Conservation (phyloP, 2,797 vertebrate genomes). For the Anabacerthia variegaticeps region DNA sequence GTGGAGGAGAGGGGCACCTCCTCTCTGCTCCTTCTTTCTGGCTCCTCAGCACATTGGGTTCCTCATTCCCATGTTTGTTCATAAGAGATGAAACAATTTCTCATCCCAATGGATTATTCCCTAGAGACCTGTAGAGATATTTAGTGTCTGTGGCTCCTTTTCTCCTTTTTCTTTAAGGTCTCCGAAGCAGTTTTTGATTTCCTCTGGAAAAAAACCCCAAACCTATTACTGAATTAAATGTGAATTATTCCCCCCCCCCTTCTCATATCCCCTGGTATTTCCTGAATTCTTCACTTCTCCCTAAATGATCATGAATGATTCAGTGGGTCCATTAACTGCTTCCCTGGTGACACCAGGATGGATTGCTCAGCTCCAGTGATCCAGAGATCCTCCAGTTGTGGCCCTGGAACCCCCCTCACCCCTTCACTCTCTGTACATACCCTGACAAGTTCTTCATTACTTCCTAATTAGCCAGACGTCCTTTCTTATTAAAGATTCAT, state of each 20-base stretch:
- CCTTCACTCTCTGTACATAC: not conserved
- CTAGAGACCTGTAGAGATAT: not conserved
- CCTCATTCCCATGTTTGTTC: no score
- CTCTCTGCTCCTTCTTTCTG: no score
- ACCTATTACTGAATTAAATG: not conserved
- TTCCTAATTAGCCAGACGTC: not conserved
- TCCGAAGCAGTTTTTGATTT: not conserved
- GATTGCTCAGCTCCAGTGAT: not conserved
- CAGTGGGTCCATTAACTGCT: not conserved
- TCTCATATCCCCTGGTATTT: not conserved
- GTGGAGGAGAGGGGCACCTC: no score
- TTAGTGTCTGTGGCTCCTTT: not conserved
- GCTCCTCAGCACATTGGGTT: no score
- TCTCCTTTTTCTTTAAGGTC: not conserved
- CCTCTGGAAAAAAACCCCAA: not conserved
- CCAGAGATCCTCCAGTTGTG: not conserved
- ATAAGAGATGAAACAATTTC: no score
- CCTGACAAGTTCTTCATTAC: not conserved
- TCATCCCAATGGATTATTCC: not conserved
- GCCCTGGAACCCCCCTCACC: not conserved
- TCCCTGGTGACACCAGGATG: not conserved
- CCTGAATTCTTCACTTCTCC: not conserved
- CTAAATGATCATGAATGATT: not conserved
- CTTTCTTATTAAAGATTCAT: conserved; percentile 30
- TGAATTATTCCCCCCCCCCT: not conserved